Evolutionary conservation across 2,113 vertebrate species (phyloP).

Genomic region (Xenopus borealis): DNA sequence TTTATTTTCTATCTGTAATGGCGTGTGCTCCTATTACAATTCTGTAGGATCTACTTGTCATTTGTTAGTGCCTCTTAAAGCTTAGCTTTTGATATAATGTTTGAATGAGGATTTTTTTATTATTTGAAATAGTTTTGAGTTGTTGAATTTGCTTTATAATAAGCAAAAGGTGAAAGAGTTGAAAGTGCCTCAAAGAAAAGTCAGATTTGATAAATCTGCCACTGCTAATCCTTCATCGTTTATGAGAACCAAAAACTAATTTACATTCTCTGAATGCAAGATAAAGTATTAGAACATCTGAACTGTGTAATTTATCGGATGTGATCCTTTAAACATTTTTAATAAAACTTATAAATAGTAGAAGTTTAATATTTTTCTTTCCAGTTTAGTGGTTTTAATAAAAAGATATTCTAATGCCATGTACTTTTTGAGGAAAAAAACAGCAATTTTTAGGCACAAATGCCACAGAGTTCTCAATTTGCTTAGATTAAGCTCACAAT

Average conservation of each 20-base stretch:
- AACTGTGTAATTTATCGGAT: slow-evolving; percentile 51
- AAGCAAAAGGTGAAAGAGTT: slow-evolving; percentile 21
- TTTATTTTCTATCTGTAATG: no score
- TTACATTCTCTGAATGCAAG: slow-evolving; percentile 48
- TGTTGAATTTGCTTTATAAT: no score
- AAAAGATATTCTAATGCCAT: slow-evolving; percentile 27
- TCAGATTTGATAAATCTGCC: slow-evolving; percentile 39
- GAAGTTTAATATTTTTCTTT: slow-evolving; percentile 43
- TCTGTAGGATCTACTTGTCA: no score
- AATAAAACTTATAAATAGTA: slow-evolving; percentile 30
- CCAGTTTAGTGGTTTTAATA: slow-evolving; percentile 44
- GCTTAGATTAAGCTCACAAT: background rate
- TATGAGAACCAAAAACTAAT: slow-evolving; percentile 40
- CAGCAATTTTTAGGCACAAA: background rate
- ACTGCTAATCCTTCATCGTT: slow-evolving; percentile 35
- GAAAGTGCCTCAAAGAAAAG: slow-evolving; percentile 47
- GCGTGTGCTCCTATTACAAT: no score
- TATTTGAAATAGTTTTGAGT: no score
- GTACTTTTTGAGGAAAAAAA: slow-evolving; percentile 3
- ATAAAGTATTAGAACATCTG: slow-evolving; percentile 41
- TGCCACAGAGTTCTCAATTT: background rate
- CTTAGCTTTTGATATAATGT: no score
- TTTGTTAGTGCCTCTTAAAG: no score
- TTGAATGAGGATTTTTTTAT: no score
- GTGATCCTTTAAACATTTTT: slow-evolving; percentile 46